Conservation (phyloP, 2,797 vertebrate genomes). For the Leuciscus waleckii region DNA sequence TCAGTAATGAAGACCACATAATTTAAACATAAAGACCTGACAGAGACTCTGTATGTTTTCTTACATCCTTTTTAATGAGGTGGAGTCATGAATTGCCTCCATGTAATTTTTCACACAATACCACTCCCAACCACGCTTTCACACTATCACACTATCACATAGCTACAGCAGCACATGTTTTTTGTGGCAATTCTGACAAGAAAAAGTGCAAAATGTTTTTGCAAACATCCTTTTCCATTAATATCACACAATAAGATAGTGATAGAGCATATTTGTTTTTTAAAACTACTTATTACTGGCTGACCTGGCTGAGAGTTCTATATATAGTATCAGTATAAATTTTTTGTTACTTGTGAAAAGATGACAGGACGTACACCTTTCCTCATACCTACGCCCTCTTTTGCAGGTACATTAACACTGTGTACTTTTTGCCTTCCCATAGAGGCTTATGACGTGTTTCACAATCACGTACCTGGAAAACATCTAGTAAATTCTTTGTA, state of each 20-base stretch:
- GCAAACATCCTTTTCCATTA: not conserved
- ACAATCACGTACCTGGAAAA: not conserved
- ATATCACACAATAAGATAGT: not conserved
- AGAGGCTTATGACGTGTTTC: not conserved
- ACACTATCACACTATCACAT: not conserved
- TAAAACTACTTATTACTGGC: not conserved
- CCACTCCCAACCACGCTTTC: not conserved
- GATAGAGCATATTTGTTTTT: not conserved
- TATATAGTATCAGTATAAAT: not conserved
- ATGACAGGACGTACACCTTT: not conserved
- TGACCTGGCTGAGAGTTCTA: not conserved
- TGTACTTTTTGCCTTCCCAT: slow-evolving; percentile 6
- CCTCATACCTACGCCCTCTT: slow-evolving; percentile 24
- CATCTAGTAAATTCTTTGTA: not conserved
- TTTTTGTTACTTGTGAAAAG: not conserved
- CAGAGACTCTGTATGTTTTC: not conserved
- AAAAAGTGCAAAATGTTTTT: not conserved
- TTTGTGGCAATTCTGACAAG: not conserved
- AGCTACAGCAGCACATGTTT: not conserved
- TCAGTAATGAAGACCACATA: not conserved
- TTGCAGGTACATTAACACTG: slow-evolving; percentile 3
- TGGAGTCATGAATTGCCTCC: not conserved
- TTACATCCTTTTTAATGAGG: not conserved
- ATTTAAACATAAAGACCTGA: not conserved
- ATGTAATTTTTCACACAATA: not conserved